Base-by-base conservation (phyloP, 2,888 invertebrate genomes). In the Ligdia adustata region DNA sequence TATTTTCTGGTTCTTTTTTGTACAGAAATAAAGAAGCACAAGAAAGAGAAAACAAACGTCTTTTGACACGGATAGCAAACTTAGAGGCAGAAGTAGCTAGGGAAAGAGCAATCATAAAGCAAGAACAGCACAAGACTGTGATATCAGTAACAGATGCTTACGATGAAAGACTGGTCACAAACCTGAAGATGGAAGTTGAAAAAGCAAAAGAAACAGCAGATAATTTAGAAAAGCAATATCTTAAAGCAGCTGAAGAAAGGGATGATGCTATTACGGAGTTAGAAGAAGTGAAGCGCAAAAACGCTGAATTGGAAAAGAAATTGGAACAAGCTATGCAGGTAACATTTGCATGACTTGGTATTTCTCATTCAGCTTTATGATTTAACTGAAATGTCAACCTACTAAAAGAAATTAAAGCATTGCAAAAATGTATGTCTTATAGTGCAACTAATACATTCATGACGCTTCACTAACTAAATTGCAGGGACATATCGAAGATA, bases 1-100 rank as follows among this genome's bases (percentile, higher is more conserved):
- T 6, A 18, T 18, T 18, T 4, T 18, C 6, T 18, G 6, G 4
- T 18, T 18, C 1, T 4, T 18, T 6, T 18, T 1, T 18, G 6
- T 50, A 6, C 62, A 92, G 95, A 68, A 96, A 96, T 71, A 97
- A 96, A 71, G 96, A 96, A 79, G 95, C 95, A 0, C 92, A 96
- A 68, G 95, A 95, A 63, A 89, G 96, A 69, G 97, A 97, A 82
- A 97, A 96, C 73, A 96, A 96, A 77, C 93, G 96, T 65, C 91
- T 97, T 35, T 89, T 94, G 75, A 93, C 95, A 35, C 94, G 94
- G 79, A 94, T 97, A 73, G 92, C 94, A 14, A 96, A 96, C 69
- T 87, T 97, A 59, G 96, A 97, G 83, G 94, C 95, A 6, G 96
- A 97, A 74, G 73, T 96, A 57, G 95, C 95, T 49, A 93, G 95